Evolutionary conservation across 2,888 invertebrate species (phyloP).

Genomic region (Heliconius cydno): DNA sequence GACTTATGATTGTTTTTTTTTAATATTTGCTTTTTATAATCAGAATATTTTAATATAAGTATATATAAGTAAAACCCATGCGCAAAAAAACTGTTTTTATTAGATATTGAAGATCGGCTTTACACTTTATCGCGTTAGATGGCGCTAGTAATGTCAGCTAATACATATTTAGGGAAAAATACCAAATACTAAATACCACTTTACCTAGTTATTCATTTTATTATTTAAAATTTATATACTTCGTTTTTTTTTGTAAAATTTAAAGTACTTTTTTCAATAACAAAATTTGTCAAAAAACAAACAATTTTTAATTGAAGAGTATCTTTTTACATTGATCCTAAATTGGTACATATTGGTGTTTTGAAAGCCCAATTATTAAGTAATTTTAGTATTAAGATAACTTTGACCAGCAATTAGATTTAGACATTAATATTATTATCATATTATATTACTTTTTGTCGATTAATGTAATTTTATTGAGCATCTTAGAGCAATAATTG

Average conservation of each 20-base stretch:
- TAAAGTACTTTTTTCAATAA: neutral
- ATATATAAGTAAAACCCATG: no score
- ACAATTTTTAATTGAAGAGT: neutral
- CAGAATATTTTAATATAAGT: no score
- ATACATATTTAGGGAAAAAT: neutral
- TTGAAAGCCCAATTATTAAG: neutral
- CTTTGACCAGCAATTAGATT: slow-evolving; percentile 24
- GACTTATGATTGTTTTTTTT: no score
- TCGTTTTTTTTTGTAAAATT: no score
- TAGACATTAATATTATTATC: slow-evolving; percentile 6
- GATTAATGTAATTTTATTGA: neutral
- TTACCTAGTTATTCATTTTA: neutral
- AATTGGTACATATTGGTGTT: slow-evolving; percentile 14
- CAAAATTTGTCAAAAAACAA: slow-evolving; percentile 4
- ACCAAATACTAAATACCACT: slow-evolving; percentile 1
- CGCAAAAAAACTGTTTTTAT: no score
- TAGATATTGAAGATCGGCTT: neutral
- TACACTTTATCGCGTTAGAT: neutral
- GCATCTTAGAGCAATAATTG: neutral
- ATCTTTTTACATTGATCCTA: neutral
- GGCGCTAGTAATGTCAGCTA: neutral
- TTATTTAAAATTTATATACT: neutral
- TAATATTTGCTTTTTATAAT: no score
- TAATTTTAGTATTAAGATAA: slow-evolving; percentile 10
- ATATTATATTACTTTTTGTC: neutral